These are phyloP conservation scores for Octomys mimax DNA, from an alignment of 2,797 vertebrate genomes.

Conservation along the genomic window DNA sequence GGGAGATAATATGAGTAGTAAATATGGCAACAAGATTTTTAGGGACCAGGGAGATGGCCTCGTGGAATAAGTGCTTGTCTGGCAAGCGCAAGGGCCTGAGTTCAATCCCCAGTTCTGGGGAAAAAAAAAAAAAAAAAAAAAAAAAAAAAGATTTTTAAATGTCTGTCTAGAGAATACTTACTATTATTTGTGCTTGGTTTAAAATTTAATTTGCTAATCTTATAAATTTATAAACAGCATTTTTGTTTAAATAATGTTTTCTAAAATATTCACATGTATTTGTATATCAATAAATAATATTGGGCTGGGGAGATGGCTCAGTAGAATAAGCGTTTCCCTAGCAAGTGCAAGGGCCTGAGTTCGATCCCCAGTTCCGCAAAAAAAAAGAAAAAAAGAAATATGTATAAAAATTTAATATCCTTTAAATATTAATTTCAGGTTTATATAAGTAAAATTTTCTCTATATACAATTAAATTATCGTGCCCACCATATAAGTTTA, in stretches of 20 bases:
- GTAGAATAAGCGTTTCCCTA: too few species aligned
- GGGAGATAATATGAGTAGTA: constrained; percentile 55
- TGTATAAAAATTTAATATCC: not conserved
- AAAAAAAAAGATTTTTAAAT: not conserved
- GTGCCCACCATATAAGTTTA: not conserved
- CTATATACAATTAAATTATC: not conserved
- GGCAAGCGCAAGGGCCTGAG: too few species aligned
- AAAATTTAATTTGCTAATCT: constrained; percentile 31
- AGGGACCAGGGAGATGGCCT: too few species aligned
- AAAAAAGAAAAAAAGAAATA: not conserved
- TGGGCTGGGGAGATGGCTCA: too few species aligned
- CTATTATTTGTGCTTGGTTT: constrained; percentile 51
- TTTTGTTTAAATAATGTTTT: not conserved
- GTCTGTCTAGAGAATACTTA: constrained; percentile 43
- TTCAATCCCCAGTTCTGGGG: too few species aligned
- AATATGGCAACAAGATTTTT: constrained; percentile 4
- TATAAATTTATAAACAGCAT: constrained; percentile 26
- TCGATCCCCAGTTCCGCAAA: too few species aligned
- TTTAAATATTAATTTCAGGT: constrained; percentile 16
- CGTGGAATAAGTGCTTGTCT: too few species aligned
- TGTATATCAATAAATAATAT: not conserved
- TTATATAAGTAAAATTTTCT: not conserved
- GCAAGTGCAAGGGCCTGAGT: too few species aligned
- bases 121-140: too few species aligned
- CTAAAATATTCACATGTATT: not conserved